Base-by-base conservation (phyloP, 1,140 invertebrate genomes). In the Calliphora vicina region DNA sequence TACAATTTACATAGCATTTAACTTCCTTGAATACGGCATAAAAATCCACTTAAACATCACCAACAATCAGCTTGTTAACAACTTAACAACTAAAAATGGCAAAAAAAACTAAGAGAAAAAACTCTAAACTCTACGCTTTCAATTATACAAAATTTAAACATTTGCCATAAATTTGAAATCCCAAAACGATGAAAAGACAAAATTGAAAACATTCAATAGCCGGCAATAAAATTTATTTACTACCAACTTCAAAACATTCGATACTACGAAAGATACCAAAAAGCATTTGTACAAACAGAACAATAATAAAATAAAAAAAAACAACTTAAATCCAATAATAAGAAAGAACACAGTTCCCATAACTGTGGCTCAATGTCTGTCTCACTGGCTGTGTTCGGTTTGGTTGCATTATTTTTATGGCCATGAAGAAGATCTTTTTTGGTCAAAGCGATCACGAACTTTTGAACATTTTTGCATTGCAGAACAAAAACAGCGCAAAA, bases 101-200 rank as follows among this genome's bases (percentile, higher is more conserved):
- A 57, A 2, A 17, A 17, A 57, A 29, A 29, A 29, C 8, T 3
- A 29, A 29, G 29, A 29, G 8, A 29, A 29, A 29, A 29, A 29
- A 29, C 8, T 29, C 2, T 29, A 4, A 13, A 57, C 10, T 57
- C 17, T 57, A 17, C 15, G 50, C 50, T 57, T 57, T 57, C 50
- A 57, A 57, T 57, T 57, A 57, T 57, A 57, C n/a, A n/a, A 57
- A 57, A 17, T 17, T n/a, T 57, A 57, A 57, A 57, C 50, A 57
- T 57, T 57, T 57, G 50, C 50, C 50, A 57, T 57, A 57, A 57
- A 57, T 57, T 57, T 57, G 50, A 57, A 57, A 57, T 57, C 50
- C 50, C 50, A n/a, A 57, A 57, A 57, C 50, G 50, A 57, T n/a
- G 50, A 17, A 57, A 57, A 35, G 35, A 57, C 50, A 57, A 57